Percentiles rank a stretch among this genome's conserved stretches.
These are phyloP conservation scores for Tylochromis polylepis DNA, from an alignment of 2,113 vertebrate genomes.

Conservation along the genomic window DNA sequence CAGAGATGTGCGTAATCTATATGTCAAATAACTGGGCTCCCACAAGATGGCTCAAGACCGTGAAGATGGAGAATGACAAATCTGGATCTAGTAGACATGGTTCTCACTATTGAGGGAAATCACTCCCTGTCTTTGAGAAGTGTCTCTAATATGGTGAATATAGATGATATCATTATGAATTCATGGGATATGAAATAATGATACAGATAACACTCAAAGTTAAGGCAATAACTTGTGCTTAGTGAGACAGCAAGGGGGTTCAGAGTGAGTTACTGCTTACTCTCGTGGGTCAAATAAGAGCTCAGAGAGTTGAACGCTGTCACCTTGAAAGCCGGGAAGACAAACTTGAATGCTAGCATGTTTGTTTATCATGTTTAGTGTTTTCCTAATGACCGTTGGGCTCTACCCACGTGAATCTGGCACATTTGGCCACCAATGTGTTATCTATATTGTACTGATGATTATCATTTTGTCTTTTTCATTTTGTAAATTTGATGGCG, in stretches of 20 bases:
- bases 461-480: neutral
- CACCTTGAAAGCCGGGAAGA: conserved; percentile 20
- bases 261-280: neutral
- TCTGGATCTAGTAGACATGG: conserved; percentile 43
- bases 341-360: neutral
- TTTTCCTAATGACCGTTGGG: neutral
- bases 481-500: conserved; percentile 9
- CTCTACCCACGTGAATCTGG: neutral
- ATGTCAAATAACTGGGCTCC: conserved; percentile 12
- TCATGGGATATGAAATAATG: conserved; percentile 53
- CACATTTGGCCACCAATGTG: neutral
- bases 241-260: neutral
- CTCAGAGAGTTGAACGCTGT: conserved; percentile 12
- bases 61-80: conserved; percentile 38
- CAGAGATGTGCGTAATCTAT: conserved; percentile 11
- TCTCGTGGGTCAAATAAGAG: conserved; percentile 25
- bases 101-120: conserved; percentile 21
- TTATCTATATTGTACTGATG: conserved; percentile 6
- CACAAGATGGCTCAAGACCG: conserved; percentile 8
- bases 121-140: conserved; percentile 33
- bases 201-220: conserved; percentile 44
- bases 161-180: conserved; percentile 50
- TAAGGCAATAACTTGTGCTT: conserved; percentile 27
- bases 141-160: conserved; percentile 55
- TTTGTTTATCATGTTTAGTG: neutral